These are phyloP conservation scores for Tenebrio molitor DNA, from an alignment of 1,140 invertebrate genomes.

Conservation along the genomic window DNA sequence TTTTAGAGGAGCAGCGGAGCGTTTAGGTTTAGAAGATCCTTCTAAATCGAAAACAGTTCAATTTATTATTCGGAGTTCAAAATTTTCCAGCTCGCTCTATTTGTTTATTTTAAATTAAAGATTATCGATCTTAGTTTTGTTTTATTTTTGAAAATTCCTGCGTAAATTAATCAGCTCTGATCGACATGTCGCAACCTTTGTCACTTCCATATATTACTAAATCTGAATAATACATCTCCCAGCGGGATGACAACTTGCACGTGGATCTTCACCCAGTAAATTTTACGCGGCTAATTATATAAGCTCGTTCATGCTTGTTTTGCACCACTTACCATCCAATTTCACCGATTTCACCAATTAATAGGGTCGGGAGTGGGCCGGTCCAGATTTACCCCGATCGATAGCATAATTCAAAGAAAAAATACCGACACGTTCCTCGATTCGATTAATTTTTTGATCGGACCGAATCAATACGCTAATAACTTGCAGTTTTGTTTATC, in stretches of 20 bases:
- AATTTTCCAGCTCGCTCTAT: slow-evolving; percentile 2
- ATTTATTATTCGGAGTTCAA: slow-evolving; percentile 19
- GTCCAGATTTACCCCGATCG: no score
- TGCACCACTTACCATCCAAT: neutral
- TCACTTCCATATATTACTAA: slow-evolving; percentile 33
- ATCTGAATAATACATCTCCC: slow-evolving; percentile 3
- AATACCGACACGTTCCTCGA: no score
- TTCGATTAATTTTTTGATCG: no score
- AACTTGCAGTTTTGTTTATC: no score
- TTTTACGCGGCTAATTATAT: no score
- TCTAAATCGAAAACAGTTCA: slow-evolving; percentile 11
- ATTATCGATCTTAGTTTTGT: slow-evolving; percentile 18
- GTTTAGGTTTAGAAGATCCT: slow-evolving; percentile 20
- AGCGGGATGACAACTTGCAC: neutral
- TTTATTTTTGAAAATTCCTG: slow-evolving; percentile 28
- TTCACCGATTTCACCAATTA: no score
- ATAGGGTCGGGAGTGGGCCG: no score
- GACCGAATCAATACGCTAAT: no score
- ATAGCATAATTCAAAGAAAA: no score
- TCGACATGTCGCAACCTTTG: slow-evolving; percentile 36
- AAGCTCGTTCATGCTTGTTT: neutral
- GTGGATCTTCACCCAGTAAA: neutral
- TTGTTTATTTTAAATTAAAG: slow-evolving; percentile 13
- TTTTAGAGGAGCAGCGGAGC: slow-evolving; percentile 24
- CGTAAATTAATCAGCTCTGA: slow-evolving; percentile 21